Base-by-base conservation (phyloP, 2,797 vertebrate genomes). In the Spondyliosoma cantharus region DNA sequence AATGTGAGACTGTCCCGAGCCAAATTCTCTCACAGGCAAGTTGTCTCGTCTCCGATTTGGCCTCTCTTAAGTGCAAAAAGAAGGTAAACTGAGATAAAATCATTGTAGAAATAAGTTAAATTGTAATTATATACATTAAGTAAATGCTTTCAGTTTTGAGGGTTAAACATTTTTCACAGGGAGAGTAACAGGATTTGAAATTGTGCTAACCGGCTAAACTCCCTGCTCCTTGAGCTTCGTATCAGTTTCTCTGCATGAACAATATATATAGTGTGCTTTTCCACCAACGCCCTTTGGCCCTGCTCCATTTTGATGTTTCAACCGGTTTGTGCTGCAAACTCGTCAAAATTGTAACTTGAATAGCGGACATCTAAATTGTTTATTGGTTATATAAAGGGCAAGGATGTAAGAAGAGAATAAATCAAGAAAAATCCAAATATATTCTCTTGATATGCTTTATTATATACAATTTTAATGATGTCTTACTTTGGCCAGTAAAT, bases 1-100 rank as follows among this genome's bases (percentile, higher is more conserved):
- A 91, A 93, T 93, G 80, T 83, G 68, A 74, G 45, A 65, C 52
- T 43, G 9, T 19, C 43, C 60, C 43, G 69, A 81, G 86, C 91
- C 93, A 93, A 86, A 90, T 57, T 42, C 50, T 72, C 52, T 60
- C 80, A 67, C 64, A 71, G 46, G 58, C 60, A 16, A 62, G 63
- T 70, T 76, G 24, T 60, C 61, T 67, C 19, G 3, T 57, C 2
- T 59, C 58, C 74, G 22, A 72, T 46, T 27, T 81, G 50, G 50
- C 15, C 76, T 32, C 48, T 80, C 22, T 78, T 56, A 56, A 68
- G 64, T 69, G 32, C 29, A 78, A 61, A 1, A 76, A 61, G 20
- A 14, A n/a, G 1, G 19, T 2, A 17, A 45, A 54, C 22, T 14
- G 3, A 37, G 63, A 3, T 53, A 7, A 25, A 22, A 32, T 1